Evolutionary conservation across 2,113 vertebrate genomes (phyloP).

Genomic region (Cricetomys ansorgei): DNA sequence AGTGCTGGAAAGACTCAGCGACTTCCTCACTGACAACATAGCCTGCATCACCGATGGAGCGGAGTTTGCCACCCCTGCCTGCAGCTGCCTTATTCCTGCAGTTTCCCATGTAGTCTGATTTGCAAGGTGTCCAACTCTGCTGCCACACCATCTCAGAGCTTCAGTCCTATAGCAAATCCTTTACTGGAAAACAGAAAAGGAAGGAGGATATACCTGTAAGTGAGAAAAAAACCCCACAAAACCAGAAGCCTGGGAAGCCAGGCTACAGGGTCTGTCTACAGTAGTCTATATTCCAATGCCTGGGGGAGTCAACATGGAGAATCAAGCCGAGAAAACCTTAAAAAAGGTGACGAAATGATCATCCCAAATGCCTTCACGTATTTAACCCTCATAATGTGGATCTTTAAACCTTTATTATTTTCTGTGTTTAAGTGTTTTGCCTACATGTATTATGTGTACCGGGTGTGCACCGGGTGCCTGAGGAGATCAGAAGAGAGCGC

Average conservation of each 20-base stretch:
- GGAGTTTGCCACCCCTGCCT: background rate
- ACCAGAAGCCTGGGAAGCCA: background rate
- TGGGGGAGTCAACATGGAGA: background rate
- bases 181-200: background rate
- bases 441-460: background rate
- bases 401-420: background rate
- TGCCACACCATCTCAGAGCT: background rate
- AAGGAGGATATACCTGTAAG: background rate
- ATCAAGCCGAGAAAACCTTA: background rate
- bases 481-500: background rate
- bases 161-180: background rate
- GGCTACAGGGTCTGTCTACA: background rate
- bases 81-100: background rate
- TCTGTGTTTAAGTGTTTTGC: background rate
- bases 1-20: background rate
- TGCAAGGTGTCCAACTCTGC: background rate
- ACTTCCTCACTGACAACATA: background rate
- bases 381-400: background rate
- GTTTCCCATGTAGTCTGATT: background rate
- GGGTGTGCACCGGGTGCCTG: background rate
- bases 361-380: background rate
- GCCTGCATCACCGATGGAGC: background rate
- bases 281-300: background rate
- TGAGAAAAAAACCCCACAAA: conserved; percentile 8
- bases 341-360: background rate